phyloP scores from a whole-genome alignment of 2,113 vertebrate species.

The Heterochromis multidens region DNA sequence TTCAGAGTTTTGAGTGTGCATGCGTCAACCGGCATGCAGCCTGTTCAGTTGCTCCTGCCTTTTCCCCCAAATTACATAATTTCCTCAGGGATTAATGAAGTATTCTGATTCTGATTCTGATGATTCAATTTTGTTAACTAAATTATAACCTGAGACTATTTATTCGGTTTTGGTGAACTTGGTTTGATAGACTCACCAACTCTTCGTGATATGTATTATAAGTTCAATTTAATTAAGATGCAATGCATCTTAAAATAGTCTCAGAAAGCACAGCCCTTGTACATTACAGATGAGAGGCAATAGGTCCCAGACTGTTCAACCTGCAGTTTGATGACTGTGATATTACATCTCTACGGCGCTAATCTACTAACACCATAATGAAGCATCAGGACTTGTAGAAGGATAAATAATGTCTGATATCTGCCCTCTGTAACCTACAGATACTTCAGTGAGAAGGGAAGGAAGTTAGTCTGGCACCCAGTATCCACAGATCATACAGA shows the following conservation, averaged over 20 bases:
- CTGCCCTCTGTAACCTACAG: slow-evolving; percentile 12
- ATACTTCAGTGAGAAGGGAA: background rate
- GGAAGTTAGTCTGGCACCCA: slow-evolving; percentile 9
- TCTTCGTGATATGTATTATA: background rate
- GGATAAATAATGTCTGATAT: slow-evolving; percentile 1
- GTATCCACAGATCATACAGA: slow-evolving; percentile 20
- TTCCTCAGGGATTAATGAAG: too few relatives aligned
- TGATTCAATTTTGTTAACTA: background rate
- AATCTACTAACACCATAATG: slow-evolving; percentile 8
- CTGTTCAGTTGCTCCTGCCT: too few relatives aligned
- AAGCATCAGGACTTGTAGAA: slow-evolving; percentile 15
- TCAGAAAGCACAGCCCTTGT: background rate
- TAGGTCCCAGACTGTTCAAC: background rate
- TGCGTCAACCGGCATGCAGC: too few relatives aligned
- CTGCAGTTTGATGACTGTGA: slow-evolving; percentile 32
- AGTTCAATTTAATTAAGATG: background rate
- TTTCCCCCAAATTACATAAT: too few relatives aligned
- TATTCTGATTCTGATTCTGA: too few relatives aligned
- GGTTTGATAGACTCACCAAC: background rate
- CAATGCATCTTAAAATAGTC: slow-evolving; percentile 4
- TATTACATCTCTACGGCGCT: slow-evolving; percentile 18
- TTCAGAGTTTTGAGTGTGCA: too few relatives aligned
- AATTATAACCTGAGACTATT: background rate
- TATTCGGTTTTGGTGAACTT: background rate
- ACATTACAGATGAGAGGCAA: background rate